Conservation (phyloP, 2,888 invertebrate genomes). For the Seira ritae region DNA sequence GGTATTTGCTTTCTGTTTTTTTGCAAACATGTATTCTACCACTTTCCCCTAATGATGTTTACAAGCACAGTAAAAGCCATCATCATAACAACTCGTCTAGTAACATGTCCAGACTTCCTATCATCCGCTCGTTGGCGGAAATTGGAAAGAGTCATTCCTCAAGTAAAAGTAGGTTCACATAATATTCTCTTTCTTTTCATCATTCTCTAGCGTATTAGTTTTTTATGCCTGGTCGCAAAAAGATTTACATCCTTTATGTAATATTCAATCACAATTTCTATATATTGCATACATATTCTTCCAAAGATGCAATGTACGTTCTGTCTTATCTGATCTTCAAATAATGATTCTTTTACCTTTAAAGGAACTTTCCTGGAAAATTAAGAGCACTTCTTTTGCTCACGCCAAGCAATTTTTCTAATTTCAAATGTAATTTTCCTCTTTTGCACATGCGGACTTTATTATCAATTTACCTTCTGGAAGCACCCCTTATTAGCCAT, state of each 20-base stretch:
- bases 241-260: neutral
- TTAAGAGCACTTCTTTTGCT: neutral
- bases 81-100: conserved; percentile 77
- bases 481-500: too few species aligned
- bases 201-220: too few species aligned
- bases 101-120: conserved; percentile 76
- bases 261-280: neutral
- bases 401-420: too few species aligned
- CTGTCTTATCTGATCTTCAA: neutral
- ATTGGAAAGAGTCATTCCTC: conserved; percentile 97
- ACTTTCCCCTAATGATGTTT: conserved; percentile 35
- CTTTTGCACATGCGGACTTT: neutral
- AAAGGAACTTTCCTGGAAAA: conserved; percentile 1
- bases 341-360: neutral
- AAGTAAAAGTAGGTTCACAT: conserved; percentile 88
- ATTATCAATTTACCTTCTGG: too few species aligned
- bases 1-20: neutral
- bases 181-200: neutral
- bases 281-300: neutral
- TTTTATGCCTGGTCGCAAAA: too few species aligned
- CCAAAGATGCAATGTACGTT: too few species aligned
- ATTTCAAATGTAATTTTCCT: neutral
- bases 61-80: conserved; percentile 79
- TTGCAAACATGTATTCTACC: neutral
- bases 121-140: conserved; percentile 90